Evolutionary conservation across 1,140 invertebrate genomes (phyloP).

Genomic region (Bombyx mandarina): DNA sequence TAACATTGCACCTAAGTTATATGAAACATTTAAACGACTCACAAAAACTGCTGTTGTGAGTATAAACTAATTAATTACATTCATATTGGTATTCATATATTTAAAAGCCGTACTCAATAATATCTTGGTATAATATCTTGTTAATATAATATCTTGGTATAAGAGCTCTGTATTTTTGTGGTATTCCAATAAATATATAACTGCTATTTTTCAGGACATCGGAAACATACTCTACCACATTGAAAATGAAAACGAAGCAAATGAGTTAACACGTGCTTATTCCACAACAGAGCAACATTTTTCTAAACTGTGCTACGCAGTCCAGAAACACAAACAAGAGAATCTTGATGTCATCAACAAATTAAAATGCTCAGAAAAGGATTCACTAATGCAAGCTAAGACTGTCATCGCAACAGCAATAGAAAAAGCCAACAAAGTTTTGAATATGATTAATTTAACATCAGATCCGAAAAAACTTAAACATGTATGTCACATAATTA

Average conservation of each 20-base stretch:
- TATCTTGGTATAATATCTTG: not conserved
- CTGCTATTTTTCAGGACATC: conserved; percentile 35
- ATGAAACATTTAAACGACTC: conserved; percentile 49
- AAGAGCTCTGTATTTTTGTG: not conserved
- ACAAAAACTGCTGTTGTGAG: conserved; percentile 59
- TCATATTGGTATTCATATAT: conserved; percentile 4
- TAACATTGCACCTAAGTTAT: conserved; percentile 39
- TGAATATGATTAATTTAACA: conserved; percentile 28
- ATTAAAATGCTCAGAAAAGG: conserved; percentile 32
- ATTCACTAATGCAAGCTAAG: conserved; percentile 40
- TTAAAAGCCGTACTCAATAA: not conserved
- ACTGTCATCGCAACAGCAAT: conserved; percentile 28
- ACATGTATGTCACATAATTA: conserved; percentile 21
- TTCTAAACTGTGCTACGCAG: conserved; percentile 33
- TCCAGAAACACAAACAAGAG: conserved; percentile 45
- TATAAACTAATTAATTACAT: conserved; percentile 10
- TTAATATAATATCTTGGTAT: not conserved
- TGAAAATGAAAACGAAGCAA: conserved; percentile 5
- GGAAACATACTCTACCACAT: conserved; percentile 42
- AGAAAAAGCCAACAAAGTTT: conserved; percentile 29
- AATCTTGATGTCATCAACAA: conserved; percentile 25
- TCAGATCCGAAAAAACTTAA: conserved; percentile 32
- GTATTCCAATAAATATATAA: conserved; percentile 3
- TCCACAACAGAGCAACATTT: conserved; percentile 44
- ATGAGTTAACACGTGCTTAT: conserved; percentile 24